A percentile compares a stretch with the other conserved stretches of the same genome.
phyloP scores from a whole-genome alignment of 2,888 invertebrate species.

The Meta bourneti region DNA sequence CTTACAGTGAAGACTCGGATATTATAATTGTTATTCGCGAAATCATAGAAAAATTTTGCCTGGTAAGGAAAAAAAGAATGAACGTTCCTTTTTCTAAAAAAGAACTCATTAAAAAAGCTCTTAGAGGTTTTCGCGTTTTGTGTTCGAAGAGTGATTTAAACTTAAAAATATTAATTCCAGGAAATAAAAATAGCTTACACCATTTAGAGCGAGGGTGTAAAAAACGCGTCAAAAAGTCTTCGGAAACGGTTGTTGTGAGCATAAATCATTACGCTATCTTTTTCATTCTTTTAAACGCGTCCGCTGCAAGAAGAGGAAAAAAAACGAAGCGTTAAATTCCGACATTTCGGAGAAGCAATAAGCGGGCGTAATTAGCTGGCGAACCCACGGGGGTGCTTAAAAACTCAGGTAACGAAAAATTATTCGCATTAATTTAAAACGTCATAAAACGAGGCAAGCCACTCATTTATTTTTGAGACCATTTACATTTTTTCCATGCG shows the following conservation, averaged over 20 bases:
- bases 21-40: not conserved
- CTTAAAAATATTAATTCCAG: constrained; percentile 28
- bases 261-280: constrained; percentile 70
- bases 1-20: not conserved
- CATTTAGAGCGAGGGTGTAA: constrained; percentile 10
- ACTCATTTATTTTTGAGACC: constrained; percentile 55
- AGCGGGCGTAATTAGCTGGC: constrained; percentile 47
- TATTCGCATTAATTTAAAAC: constrained; percentile 72
- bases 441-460: constrained; percentile 37
- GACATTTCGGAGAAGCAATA: constrained; percentile 58
- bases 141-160: constrained; percentile 30
- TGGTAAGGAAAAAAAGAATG: constrained; percentile 8
- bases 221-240: constrained; percentile 21
- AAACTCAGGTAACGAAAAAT: constrained; percentile 65
- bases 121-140: not conserved
- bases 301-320: constrained; percentile 28
- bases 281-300: constrained; percentile 45
- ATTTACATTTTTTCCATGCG: constrained; percentile 64
- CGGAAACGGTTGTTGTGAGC: constrained; percentile 51
- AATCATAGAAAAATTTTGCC: not conserved
- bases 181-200: constrained; percentile 36
- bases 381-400: constrained; percentile 60
- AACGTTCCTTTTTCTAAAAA: not conserved
- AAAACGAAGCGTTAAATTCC: constrained; percentile 59
- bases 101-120: not conserved